Base-by-base conservation (phyloP, 1,140 invertebrate genomes). In the Solen grandis region DNA sequence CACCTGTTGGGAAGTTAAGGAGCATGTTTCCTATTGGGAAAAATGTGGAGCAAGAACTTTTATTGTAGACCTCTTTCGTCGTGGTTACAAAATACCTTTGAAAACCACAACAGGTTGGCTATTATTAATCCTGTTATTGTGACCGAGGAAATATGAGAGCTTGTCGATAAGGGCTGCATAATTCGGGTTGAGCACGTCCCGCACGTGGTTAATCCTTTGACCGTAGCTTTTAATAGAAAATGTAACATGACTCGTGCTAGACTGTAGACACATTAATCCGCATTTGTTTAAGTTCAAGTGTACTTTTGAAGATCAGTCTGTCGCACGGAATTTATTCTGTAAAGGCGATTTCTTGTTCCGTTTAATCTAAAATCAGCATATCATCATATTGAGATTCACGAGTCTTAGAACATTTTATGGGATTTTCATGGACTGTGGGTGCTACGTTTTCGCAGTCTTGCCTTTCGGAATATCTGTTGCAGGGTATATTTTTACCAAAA, bases 301-400 rank as follows among this genome's bases (percentile, higher is more conserved):
- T 46, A 78, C 16, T 25, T 84, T 62, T 59, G 82, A 80, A 50
- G 72, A 80, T 36, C 57, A n/a, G n/a, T n/a, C n/a, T n/a, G n/a
- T n/a, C n/a, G n/a, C n/a, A n/a, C n/a, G n/a, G n/a, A n/a, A n/a
- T 50, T 29, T n/a, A n/a, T 36, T 65, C 46, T 14, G 74, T 25
- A 59, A 27, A 22, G 68, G 68, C 5, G 74, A 82, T 36, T 70
- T 19, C 29, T 16, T 65, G 0, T 77, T 82, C 41, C 68, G n/a
- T 82, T 77, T 46, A 75, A 83, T 38, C 35, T 83, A 52, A 79
- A 70, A 38, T 65, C 41, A 2, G 81, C 75, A 22, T 83, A 83
- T 55, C 81, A 83, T 54, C 68, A 78, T 59, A 63, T 77, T 8
- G 22, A 70, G 29, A 77, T 79, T 52, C 54, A 60, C 38, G 5